Conservation (phyloP, 2,797 vertebrate genomes). For the Lindbergichthys nudifrons region DNA sequence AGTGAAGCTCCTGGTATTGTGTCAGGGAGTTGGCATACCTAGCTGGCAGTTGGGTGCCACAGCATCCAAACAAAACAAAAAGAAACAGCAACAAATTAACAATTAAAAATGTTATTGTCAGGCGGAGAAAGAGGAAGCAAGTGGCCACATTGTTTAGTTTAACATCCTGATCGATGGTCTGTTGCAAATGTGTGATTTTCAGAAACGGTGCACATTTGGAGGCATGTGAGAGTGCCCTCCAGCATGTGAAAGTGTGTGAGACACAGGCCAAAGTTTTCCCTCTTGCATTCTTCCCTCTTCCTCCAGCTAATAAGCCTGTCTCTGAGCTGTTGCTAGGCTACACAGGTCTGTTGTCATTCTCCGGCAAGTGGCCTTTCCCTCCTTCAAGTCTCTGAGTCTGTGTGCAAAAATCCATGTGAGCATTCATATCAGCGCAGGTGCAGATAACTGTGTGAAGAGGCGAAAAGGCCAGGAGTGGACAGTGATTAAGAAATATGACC, state of each 20-base stretch:
- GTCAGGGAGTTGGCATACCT: slow-evolving; percentile 41
- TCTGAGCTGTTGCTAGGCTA: slow-evolving; percentile 85
- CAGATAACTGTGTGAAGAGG: background rate
- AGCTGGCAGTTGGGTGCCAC: slow-evolving; percentile 41
- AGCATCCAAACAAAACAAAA: slow-evolving; percentile 23
- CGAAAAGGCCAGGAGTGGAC: slow-evolving; percentile 14
- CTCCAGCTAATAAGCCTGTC: slow-evolving; percentile 71
- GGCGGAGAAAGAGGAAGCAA: slow-evolving; percentile 28
- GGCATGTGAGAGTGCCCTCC: slow-evolving; percentile 41
- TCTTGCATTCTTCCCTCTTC: slow-evolving; percentile 59
- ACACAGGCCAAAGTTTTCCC: slow-evolving; percentile 72
- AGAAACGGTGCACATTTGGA: slow-evolving; percentile 40
- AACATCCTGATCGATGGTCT: slow-evolving; percentile 63
- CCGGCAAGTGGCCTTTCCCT: slow-evolving; percentile 78
- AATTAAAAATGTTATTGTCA: slow-evolving; percentile 72
- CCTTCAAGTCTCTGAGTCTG: slow-evolving; percentile 35
- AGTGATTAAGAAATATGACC: slow-evolving; percentile 10
- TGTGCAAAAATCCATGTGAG: background rate
- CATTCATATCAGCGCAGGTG: background rate
- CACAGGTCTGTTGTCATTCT: slow-evolving; percentile 74
- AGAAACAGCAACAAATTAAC: slow-evolving; percentile 62
- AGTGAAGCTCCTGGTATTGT: slow-evolving; percentile 52
- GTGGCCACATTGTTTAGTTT: slow-evolving; percentile 63
- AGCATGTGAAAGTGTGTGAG: slow-evolving; percentile 45
- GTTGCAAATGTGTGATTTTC: slow-evolving; percentile 50